Base-by-base conservation (phyloP, 2,797 vertebrate species). In the Kryptolebias ocellatus region DNA sequence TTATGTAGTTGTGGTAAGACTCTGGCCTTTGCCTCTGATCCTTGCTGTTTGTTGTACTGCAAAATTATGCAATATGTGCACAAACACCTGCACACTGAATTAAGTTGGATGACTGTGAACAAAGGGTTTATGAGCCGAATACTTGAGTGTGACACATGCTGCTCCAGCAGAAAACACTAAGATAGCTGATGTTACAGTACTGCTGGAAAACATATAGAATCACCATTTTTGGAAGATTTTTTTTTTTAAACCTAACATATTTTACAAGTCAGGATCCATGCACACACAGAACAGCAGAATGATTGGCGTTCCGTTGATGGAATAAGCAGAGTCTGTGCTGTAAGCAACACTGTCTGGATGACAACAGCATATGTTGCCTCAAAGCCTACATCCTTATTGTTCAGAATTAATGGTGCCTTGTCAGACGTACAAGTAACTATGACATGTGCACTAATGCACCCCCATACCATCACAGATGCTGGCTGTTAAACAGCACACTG, bases 121-220 rank as follows among this genome's bases (percentile, higher is more conserved):
- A 79, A 74, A 74, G 73, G 79, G 75, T 82, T 78, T 87, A 88
- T 86, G 84, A 87, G 84, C 76, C 71, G 84, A 83, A 68, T 74
- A 70, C 75, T 77, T 78, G 75, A 75, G 70, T 80, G 78, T 79
- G 83, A 85, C 86, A 78, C 76, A 72, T 84, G 86, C 83, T 84
- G 86, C 78, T 83, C 76, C 57, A 74, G 86, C 84, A 84, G 67
- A 82, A 84, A 83, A 37, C 44, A 69, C 47, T 63, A 59, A 61
- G 61, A 81, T 12, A 54, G 83, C 78, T 77, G 80, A 86, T 61
- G 78, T 56, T 63, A 75, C 80, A 80, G 51, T 63, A 57, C 59
- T 52, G 50, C 51, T 47, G 18, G 60, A 70, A 1, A 4, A 24
- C 1, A 12, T 4, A 4, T 1, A 14, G 42, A 50, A 61, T 61